Conservation (phyloP, 2,888 invertebrate genomes). For the Drosophila dives region DNA sequence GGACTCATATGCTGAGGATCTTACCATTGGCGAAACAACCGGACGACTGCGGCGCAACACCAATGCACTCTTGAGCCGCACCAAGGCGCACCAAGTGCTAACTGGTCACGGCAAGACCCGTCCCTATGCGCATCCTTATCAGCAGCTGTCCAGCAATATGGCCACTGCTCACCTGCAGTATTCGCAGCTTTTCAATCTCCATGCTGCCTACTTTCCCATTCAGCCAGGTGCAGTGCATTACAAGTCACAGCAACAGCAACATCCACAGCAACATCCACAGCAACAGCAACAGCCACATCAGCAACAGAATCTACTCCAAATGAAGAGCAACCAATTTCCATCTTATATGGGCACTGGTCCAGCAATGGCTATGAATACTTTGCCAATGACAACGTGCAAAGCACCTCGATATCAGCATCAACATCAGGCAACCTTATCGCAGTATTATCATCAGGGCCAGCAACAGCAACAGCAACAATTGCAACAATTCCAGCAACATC, state of each 20-base stretch:
- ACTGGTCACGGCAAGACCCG: constrained; percentile 26
- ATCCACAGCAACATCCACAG: background rate
- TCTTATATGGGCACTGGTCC: background rate
- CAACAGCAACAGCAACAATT: constrained; percentile 39
- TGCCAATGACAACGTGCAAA: constrained; percentile 32
- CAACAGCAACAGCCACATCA: constrained; percentile 1
- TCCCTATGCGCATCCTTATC: constrained; percentile 66
- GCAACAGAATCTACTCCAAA: background rate
- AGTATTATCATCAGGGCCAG: constrained; percentile 41
- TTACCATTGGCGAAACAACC: constrained; percentile 98
- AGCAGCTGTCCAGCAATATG: constrained; percentile 41
- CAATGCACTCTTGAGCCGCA: constrained; percentile 12
- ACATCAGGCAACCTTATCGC: constrained; percentile 37
- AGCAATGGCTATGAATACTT: constrained; percentile 9
- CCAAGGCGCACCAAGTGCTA: constrained; percentile 22
- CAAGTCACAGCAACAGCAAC: constrained; percentile 2
- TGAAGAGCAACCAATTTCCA: background rate
- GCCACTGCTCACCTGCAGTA: constrained; percentile 4
- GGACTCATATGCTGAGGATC: constrained; percentile 96
- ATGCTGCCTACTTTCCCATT: constrained; percentile 77
- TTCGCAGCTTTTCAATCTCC: constrained; percentile 44
- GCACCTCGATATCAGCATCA: constrained; percentile 38
- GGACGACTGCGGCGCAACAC: constrained; percentile 92
- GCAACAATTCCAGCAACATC: constrained; percentile 14
- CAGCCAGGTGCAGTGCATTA: constrained; percentile 51